Percentiles rank a stretch among this genome's conserved stretches.
These are phyloP conservation scores for Psammodynastes pulverulentus DNA, from an alignment of 2,113 vertebrate genomes.

Conservation along the genomic window DNA sequence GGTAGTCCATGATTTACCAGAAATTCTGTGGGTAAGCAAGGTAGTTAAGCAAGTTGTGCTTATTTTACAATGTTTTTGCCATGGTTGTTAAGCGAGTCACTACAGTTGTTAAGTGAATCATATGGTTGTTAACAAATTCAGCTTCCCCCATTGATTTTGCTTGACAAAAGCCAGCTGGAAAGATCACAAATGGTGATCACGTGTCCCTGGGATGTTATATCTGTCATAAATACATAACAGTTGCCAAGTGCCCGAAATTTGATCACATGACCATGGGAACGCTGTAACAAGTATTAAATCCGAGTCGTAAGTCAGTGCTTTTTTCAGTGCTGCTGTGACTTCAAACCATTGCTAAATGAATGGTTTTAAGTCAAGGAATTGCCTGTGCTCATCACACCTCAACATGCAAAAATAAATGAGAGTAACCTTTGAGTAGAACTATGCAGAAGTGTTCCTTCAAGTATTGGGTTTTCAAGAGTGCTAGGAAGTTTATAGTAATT, in stretches of 20 bases:
- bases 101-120: not conserved
- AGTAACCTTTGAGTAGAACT: not conserved
- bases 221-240: not conserved
- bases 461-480: not conserved
- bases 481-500: not conserved
- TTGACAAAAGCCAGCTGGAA: not conserved
- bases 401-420: not conserved
- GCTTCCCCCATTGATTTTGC: not conserved
- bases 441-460: not conserved
- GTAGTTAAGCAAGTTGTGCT: not conserved
- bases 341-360: not conserved
- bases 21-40: not conserved
- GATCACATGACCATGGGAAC: not conserved
- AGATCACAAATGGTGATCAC: not conserved
- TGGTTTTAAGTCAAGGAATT: not conserved
- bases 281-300: not conserved
- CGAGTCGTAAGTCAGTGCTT: not conserved
- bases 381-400: not conserved
- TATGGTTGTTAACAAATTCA: not conserved
- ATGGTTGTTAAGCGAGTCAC: not conserved
- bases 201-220: not conserved
- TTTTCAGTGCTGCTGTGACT: not conserved
- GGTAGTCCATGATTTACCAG: not conserved
- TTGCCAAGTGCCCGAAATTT: not conserved
- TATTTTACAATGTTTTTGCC: not conserved